These are phyloP conservation scores for Tridacna gigas DNA, from an alignment of 2,888 invertebrate genomes.

Conservation along the genomic window DNA sequence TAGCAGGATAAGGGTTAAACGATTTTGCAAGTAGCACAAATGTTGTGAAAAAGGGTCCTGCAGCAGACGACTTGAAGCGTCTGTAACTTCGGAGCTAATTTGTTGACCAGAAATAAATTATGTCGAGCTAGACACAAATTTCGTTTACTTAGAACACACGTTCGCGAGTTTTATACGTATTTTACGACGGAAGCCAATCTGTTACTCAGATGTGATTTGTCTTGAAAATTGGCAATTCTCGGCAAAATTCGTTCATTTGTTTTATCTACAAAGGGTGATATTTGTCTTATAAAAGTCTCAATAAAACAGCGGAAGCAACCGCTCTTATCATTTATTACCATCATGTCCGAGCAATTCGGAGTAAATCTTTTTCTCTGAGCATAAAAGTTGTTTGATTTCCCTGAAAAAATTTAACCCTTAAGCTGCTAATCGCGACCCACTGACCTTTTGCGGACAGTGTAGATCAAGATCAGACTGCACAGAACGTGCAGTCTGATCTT, in stretches of 20 bases:
- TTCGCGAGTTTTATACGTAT: neutral
- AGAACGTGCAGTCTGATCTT: no score
- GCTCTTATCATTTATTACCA: no score
- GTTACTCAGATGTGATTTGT: slow-evolving; percentile 21
- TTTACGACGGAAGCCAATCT: slow-evolving; percentile 14
- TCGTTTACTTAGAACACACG: neutral
- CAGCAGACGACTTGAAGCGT: no score
- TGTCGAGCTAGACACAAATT: neutral
- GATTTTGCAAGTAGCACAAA: no score
- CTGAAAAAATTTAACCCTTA: neutral
- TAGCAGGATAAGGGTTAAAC: no score
- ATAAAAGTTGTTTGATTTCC: neutral
- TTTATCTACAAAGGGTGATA: neutral
- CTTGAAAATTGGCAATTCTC: slow-evolving; percentile 26
- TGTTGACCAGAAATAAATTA: no score
- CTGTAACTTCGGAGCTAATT: no score
- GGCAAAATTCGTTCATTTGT: neutral
- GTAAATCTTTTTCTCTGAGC: neutral
- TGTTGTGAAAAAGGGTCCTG: no score
- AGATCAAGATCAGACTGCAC: neutral
- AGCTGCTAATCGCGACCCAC: neutral
- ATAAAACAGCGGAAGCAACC: neutral
- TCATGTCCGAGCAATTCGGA: no score
- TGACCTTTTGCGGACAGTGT: neutral
- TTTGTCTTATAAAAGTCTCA: neutral